A percentile compares a stretch with the other conserved stretches of the same genome.
Conservation (phyloP, 2,888 invertebrate genomes). For the Eumerus sabulonum region DNA sequence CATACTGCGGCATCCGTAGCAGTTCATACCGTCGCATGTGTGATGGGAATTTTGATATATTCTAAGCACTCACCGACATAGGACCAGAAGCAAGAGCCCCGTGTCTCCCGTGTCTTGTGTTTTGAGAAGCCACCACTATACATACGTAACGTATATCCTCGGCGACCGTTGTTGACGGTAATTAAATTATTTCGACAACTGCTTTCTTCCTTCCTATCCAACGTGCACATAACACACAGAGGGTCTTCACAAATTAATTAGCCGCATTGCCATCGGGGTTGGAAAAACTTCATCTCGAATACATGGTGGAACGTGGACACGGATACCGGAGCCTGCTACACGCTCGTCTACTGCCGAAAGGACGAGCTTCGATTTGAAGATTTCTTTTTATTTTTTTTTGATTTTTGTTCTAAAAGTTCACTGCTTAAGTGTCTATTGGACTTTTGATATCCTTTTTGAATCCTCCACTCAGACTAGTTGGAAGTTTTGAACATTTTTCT, state of each 20-base stretch:
- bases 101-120: slow-evolving; percentile 14
- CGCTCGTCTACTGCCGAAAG: no score
- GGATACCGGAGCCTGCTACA: no score
- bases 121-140: no score
- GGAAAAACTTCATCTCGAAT: neutral
- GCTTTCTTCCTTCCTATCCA: slow-evolving; percentile 24
- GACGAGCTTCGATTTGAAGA: no score
- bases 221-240: slow-evolving; percentile 3
- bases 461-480: no score
- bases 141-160: no score
- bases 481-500: no score
- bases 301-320: neutral
- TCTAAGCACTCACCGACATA: slow-evolving; percentile 26
- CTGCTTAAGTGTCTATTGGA: no score
- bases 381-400: no score
- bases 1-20: slow-evolving; percentile 45
- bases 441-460: no score
- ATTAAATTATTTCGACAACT: slow-evolving; percentile 61
- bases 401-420: no score
- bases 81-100: slow-evolving; percentile 8
- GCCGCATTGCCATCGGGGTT: slow-evolving; percentile 48
- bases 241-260: slow-evolving; percentile 58
- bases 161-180: slow-evolving; percentile 43
- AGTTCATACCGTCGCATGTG: neutral
- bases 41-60: slow-evolving; percentile 55